These are phyloP conservation scores for Tetragonisca angustula DNA, from an alignment of 2,888 invertebrate genomes.

Conservation along the genomic window DNA sequence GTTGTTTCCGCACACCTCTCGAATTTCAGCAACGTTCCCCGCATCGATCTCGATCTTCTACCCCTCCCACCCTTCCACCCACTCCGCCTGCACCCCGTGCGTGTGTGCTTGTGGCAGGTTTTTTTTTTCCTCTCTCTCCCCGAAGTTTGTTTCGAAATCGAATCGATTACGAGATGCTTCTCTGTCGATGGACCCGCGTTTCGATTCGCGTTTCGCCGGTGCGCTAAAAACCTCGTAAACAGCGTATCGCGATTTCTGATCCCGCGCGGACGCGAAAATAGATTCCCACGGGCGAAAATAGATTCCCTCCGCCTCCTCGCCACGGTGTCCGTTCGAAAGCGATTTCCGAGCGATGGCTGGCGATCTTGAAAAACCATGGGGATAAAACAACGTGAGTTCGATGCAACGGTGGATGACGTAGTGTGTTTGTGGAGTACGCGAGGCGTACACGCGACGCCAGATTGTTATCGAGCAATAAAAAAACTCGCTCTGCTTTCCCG, in stretches of 20 bases:
- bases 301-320: background rate
- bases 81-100: background rate
- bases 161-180: constrained; percentile 48
- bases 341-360: background rate
- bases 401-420: background rate
- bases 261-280: background rate
- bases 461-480: constrained; percentile 48
- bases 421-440: background rate
- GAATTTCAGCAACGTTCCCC: constrained; percentile 23
- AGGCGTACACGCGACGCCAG: constrained; percentile 27
- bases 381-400: background rate
- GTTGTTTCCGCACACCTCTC: constrained; percentile 7
- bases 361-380: background rate
- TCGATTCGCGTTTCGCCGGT: constrained; percentile 38
- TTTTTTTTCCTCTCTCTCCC: background rate
- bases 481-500: constrained; percentile 17
- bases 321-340: background rate
- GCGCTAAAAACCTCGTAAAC: constrained; percentile 51
- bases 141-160: constrained; percentile 20
- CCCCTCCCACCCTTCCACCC: constrained; percentile 5
- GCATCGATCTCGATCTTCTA: constrained; percentile 30
- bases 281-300: background rate
- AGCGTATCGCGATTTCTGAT: constrained; percentile 24
- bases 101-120: background rate
- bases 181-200: constrained; percentile 1